Percentiles rank a stretch among this genome's conserved stretches.
These are phyloP conservation scores for Apamea monoglypha DNA, from an alignment of 2,888 invertebrate genomes.

Conservation along the genomic window DNA sequence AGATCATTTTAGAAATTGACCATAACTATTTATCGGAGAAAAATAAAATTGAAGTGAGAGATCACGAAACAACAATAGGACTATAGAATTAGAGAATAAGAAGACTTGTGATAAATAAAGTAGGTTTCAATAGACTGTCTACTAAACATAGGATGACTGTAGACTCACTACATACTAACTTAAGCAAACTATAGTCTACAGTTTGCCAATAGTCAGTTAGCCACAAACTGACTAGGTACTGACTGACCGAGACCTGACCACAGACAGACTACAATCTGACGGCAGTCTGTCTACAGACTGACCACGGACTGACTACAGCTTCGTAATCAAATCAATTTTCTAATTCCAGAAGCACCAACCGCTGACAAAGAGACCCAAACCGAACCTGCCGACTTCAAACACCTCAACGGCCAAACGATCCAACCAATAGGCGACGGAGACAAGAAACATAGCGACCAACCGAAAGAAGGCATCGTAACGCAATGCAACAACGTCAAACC, in stretches of 20 bases:
- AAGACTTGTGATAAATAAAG: neutral
- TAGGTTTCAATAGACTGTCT: neutral
- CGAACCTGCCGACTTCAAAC: constrained; percentile 80
- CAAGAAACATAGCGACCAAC: constrained; percentile 66
- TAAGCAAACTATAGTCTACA: neutral
- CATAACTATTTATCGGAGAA: neutral
- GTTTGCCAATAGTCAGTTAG: too few species aligned
- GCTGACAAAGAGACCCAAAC: constrained; percentile 85
- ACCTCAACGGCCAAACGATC: constrained; percentile 81
- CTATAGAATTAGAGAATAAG: neutral
- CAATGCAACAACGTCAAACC: constrained; percentile 71
- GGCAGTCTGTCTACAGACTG: too few species aligned
- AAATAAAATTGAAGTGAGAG: neutral
- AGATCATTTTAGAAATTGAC: neutral
- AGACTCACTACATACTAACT: neutral
- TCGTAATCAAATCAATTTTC: neutral
- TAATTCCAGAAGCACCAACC: constrained; percentile 77
- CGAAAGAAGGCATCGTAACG: constrained; percentile 64
- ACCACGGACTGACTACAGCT: neutral
- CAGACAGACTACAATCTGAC: neutral
- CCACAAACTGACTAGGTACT: neutral
- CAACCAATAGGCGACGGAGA: constrained; percentile 64
- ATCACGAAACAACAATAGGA: neutral
- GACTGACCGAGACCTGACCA: neutral
- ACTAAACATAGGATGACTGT: neutral